Percentiles rank a stretch among this genome's conserved stretches.
phyloP scores from a whole-genome alignment of 35 echinoderm and acorn worm species.

The Ophioderma brevispina region DNA sequence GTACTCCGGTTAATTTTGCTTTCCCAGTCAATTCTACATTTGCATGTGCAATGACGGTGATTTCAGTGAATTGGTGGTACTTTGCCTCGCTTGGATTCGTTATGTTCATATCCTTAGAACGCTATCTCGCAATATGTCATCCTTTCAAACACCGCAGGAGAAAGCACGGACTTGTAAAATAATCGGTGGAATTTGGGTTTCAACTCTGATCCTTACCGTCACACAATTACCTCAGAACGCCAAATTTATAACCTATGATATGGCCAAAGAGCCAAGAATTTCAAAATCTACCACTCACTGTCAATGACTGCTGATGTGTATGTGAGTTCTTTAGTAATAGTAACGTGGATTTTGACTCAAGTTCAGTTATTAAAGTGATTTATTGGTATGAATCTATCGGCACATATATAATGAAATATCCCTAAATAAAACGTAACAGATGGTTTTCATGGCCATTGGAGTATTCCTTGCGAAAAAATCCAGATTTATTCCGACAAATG shows the following conservation, averaged over 20 bases:
- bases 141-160: neutral
- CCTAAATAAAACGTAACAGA: no score
- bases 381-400: no score
- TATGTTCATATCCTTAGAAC: neutral
- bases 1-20: neutral
- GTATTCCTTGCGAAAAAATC: no score
- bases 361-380: no score
- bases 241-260: neutral
- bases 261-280: neutral
- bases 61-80: neutral
- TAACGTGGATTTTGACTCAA: no score
- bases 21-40: neutral
- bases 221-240: neutral
- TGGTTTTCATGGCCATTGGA: no score
- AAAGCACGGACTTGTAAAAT: neutral
- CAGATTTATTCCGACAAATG: no score
- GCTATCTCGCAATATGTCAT: neutral
- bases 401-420: no score
- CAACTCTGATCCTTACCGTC: neutral
- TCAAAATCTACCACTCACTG: neutral
- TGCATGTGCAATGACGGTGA: neutral
- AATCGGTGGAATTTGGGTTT: neutral
- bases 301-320: neutral
- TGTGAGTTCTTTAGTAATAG: neutral
- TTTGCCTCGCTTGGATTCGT: neutral